Base-by-base conservation (phyloP, 2,888 invertebrate genomes). In the Anoncus sp. region DNA sequence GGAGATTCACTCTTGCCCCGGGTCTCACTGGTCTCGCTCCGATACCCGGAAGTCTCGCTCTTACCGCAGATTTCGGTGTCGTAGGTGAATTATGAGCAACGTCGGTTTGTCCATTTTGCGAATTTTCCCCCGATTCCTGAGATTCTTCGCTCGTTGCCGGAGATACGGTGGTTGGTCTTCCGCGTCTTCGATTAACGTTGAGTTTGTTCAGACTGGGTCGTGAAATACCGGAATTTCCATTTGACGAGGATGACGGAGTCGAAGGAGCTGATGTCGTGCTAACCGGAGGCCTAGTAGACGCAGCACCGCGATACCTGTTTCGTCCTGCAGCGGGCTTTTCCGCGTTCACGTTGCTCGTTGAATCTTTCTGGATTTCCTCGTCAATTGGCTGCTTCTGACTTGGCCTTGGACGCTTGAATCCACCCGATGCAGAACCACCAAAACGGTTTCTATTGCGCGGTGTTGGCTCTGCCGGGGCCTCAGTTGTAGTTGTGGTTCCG, bases 1-100 rank as follows among this genome's bases (percentile, higher is more conserved):
- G 93, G 80, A 95, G 89, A 87, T 94, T 95, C 57, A 96, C 91
- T 85, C 94, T 93, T 2, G 94, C 93, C 1, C 95, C 95, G 0
- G 95, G 95, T 71, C 95, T 92, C 7, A 73, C 57, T 0, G 95
- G 93, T 65, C 95, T 89, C 1, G 92, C 82, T 38, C 87, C 90
- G 6, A 92, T 92, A 0, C 92, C 92, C 0, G 89, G 86, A 24
- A 88, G 70, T 74, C 87, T 87, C 1, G 85, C 45, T 16, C 85
- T 84, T 2, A 82, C 70, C 3, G 71, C 75, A 0, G 85, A 59
- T 49, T 86, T 85, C 2, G 87, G 80, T 2, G 80, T 85, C 55
- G 71, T 80, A 18, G 27, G 73, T 55, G 5, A 10, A 5, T 78
- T 75, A 4, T 66, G 75, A 43, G 47, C 51, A 49, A 60, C 76